Evolutionary conservation across 2,113 vertebrate genomes (phyloP), one percentile per base, ranked within the genome.

Genomic region (Sphaerodactylus townsendi): DNA sequence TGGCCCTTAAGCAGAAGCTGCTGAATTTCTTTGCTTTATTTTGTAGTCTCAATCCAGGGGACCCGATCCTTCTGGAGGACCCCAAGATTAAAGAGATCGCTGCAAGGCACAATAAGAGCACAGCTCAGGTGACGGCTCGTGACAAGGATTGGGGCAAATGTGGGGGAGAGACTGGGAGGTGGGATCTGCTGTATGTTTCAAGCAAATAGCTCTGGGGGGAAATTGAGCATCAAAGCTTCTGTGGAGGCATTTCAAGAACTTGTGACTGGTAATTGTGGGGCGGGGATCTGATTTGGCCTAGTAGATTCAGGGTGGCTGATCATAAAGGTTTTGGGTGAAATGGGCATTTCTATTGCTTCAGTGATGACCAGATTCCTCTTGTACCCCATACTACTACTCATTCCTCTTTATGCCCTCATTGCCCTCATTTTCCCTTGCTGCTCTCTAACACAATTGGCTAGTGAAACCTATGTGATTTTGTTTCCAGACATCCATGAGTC

Each of bases 41-140:
- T 1, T 65, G 79, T 79, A 97, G 97, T 97, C 96, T 95, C 76
- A 92, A 95, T 46, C 84, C 95, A 17, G 95, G 94, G 23, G 97
- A 98, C 0, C 96, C 96, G 3, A 70, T 81, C 0, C 94, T 97
- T 3, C 83, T 98, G 70, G 93, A 97, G 0, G 97, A 98, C 21
- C 94, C 96, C 13, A 93, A 84, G 35, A 94, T 98, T 82, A 96
- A 95, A 88, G 94, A 94, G 5, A 96, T 98, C 39, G 96, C 97
- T 35, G 72, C 41, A 1, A 95, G 92, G 44, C 90, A 97, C 88
- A 86, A 94, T 1, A 98, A 97, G 92, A 96, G 92, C 21, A n/a
- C 96, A 83, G 97, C 97, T n/a, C 97, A 98, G 96, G 97, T 97
- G 83, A 79, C 19, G 10, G 33, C 14, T 10, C 7, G 5, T 23